Conservation (phyloP, 2,113 vertebrate genomes). For the Macrotus californicus region DNA sequence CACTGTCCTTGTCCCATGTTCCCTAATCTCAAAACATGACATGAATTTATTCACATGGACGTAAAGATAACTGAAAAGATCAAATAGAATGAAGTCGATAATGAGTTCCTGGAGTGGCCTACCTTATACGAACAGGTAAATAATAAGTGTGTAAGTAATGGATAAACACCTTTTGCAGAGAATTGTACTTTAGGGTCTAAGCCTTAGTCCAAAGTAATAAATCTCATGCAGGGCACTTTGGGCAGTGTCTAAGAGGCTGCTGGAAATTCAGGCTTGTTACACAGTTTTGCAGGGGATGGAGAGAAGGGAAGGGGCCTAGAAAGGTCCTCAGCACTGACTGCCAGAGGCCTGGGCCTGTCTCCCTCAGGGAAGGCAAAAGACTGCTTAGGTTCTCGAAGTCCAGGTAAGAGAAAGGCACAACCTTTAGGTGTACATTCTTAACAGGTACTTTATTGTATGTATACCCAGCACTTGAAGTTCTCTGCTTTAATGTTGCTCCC, state of each 20-base stretch:
- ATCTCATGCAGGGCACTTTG: background rate
- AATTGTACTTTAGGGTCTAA: background rate
- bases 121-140: background rate
- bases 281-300: background rate
- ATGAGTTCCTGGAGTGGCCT: background rate
- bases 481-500: background rate
- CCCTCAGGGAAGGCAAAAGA: background rate
- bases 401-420: background rate
- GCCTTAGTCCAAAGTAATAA: background rate
- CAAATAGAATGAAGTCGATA: background rate
- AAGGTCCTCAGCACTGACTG: background rate
- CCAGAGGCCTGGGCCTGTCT: background rate
- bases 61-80: background rate
- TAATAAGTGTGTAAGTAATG: background rate
- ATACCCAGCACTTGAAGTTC: fast-evolving
- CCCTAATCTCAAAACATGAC: background rate
- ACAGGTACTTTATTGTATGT: background rate
- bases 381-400: background rate
- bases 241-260: background rate
- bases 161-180: background rate
- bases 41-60: background rate
- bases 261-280: background rate
- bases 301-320: background rate
- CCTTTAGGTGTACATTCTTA: fast-evolving
- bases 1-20: background rate